Conservation (phyloP, 2,888 invertebrate genomes). For the Brachyptera risi region DNA sequence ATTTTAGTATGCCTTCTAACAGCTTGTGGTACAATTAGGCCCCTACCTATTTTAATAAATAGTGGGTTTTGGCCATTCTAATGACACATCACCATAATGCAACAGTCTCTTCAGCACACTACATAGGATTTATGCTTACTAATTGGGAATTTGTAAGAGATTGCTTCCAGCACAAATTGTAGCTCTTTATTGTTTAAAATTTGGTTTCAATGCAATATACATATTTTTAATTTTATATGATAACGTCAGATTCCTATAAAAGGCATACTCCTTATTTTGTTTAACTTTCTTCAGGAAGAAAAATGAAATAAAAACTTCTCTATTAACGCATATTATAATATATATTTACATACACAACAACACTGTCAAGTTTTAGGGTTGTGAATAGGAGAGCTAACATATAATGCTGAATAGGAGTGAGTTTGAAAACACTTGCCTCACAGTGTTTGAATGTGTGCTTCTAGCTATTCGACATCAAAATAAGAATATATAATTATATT, state of each 20-base stretch:
- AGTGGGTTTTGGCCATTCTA: too few species aligned
- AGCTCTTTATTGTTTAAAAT: constrained; percentile 33
- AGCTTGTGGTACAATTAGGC: too few species aligned
- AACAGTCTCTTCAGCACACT: too few species aligned
- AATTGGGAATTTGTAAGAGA: too few species aligned
- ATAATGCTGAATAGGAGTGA: constrained; percentile 15
- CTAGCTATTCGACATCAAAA: too few species aligned
- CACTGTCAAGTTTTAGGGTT: constrained; percentile 22
- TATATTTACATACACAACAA: constrained; percentile 30
- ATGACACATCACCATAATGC: too few species aligned
- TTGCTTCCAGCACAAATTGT: constrained; percentile 33
- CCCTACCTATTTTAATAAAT: too few species aligned
- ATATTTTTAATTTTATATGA: constrained; percentile 24
- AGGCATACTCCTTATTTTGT: constrained; percentile 28
- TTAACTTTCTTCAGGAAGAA: constrained; percentile 8
- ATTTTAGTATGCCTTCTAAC: too few species aligned
- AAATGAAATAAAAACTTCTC: constrained; percentile 27
- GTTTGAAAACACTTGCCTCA: not conserved
- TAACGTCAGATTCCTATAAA: constrained; percentile 32
- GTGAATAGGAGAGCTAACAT: constrained; percentile 22
- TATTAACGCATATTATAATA: constrained; percentile 29
- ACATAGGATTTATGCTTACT: too few species aligned
- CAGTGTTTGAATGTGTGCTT: too few species aligned
- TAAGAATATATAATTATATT: too few species aligned
- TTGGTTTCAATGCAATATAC: constrained; percentile 32